Evolutionary conservation across 2,888 invertebrate species (phyloP).

Genomic region (Elysia crispata): DNA sequence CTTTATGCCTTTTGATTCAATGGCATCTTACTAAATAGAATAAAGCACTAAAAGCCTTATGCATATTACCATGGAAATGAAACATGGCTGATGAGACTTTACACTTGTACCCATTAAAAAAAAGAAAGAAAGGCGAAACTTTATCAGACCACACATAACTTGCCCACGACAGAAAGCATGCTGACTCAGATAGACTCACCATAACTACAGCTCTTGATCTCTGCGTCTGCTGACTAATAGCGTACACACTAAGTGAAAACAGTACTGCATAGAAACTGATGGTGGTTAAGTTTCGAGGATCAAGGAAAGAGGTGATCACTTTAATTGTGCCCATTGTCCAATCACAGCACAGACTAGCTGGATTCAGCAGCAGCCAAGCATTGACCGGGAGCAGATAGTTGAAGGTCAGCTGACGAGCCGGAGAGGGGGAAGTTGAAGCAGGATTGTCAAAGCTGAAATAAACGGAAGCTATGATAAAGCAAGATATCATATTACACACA

Average conservation of each 20-base stretch:
- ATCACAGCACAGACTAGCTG: constrained; percentile 95
- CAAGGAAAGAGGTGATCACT: constrained; percentile 87
- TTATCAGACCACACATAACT: not conserved
- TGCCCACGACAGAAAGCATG: too few relatives aligned
- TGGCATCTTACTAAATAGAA: too few relatives aligned
- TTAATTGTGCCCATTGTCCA: constrained; percentile 99
- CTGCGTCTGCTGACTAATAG: constrained; percentile 60
- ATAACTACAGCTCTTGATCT: constrained; percentile 83
- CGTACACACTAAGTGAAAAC: constrained; percentile 63
- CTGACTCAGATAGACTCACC: constrained; percentile 78
- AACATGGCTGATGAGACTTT: not conserved
- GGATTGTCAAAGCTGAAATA: constrained; percentile 94
- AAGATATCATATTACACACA: too few relatives aligned
- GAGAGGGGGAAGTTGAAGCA: constrained; percentile 91
- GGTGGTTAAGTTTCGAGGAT: constrained; percentile 89
- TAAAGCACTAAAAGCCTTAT: too few relatives aligned
- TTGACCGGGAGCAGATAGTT: constrained; percentile 94
- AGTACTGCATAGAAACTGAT: constrained; percentile 82
- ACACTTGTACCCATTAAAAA: too few relatives aligned
- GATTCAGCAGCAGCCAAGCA: constrained; percentile 91
- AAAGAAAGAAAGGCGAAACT: not conserved
- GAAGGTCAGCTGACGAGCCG: constrained; percentile 92
- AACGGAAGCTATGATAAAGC: too few relatives aligned
- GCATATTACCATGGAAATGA: not conserved
- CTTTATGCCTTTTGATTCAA: too few relatives aligned